Percentiles rank a stretch among this genome's conserved stretches.
phyloP scores from a whole-genome alignment of 1,140 invertebrate species.

The Drosophila albomicans region DNA sequence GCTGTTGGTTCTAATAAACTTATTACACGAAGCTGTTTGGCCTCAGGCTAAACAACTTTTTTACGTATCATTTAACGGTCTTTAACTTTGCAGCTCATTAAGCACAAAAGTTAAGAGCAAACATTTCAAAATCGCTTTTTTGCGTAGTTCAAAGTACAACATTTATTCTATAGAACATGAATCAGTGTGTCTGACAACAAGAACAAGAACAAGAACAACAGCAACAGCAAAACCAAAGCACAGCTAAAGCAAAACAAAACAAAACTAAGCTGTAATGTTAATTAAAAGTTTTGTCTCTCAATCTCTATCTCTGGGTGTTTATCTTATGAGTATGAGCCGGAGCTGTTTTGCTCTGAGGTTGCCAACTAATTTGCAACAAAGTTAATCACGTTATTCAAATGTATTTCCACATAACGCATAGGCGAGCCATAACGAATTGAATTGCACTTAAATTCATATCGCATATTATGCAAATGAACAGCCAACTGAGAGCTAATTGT shows the following conservation, averaged over 20 bases:
- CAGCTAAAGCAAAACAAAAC: conserved; percentile 23
- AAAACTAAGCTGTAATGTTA: conserved; percentile 74
- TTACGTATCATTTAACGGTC: conserved; percentile 53
- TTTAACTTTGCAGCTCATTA: conserved; percentile 31
- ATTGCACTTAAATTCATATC: conserved; percentile 53
- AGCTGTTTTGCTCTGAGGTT: conserved; percentile 19
- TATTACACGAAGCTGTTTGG: conserved; percentile 18
- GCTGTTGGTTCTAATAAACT: conserved; percentile 7
- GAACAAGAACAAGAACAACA: too few relatives aligned
- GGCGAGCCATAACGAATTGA: conserved; percentile 46
- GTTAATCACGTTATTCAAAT: conserved; percentile 74
- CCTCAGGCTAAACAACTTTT: conserved; percentile 48
- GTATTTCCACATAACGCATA: conserved; percentile 45
- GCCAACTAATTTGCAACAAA: conserved; percentile 76
- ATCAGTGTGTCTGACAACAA: conserved; percentile 51
- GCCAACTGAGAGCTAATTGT: conserved; percentile 68
- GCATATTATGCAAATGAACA: conserved; percentile 71
- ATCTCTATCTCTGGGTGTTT: conserved; percentile 34
- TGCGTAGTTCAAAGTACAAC: conserved; percentile 22
- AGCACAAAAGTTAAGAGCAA: conserved; percentile 30
- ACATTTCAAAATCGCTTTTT: neutral
- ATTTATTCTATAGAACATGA: neutral
- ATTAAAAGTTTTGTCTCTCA: conserved; percentile 75
- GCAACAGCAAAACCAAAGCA: conserved; percentile 7
- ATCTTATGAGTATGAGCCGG: conserved; percentile 20